Evolutionary conservation across 2,797 vertebrate species (phyloP).

Genomic region (Caiman crocodilus): DNA sequence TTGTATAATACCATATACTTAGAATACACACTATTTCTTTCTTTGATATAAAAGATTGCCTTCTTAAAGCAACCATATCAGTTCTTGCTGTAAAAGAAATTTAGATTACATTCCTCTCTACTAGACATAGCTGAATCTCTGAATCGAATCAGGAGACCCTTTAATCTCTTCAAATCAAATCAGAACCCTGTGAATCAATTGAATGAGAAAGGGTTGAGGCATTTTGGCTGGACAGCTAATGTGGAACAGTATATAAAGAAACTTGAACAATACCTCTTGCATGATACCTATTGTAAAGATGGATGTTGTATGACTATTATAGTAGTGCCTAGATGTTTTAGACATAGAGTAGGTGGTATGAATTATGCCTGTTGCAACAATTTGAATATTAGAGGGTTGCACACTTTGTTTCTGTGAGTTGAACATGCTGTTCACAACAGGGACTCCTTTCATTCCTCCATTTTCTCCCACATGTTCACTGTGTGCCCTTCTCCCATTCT

Average conservation of each 20-base stretch:
- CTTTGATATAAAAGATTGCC: no score
- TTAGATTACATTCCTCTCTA: no score
- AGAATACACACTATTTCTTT: background rate
- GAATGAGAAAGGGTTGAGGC: background rate
- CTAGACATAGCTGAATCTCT: no score
- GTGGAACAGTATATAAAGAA: background rate
- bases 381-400: rapidly evolving
- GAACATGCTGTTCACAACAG: background rate
- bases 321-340: background rate
- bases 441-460: rapidly evolving
- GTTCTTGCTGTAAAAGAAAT: no score
- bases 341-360: background rate
- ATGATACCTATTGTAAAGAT: background rate
- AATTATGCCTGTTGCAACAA: no score
- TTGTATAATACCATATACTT: background rate
- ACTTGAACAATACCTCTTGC: background rate
- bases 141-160: no score
- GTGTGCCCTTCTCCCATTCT: background rate
- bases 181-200: no score
- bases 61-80: no score
- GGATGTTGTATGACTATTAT: background rate
- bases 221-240: background rate
- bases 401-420: background rate
- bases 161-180: no score
- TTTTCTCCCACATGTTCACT: background rate